Base-by-base conservation (phyloP, 2,113 vertebrate species). In the Stegastes partitus region DNA sequence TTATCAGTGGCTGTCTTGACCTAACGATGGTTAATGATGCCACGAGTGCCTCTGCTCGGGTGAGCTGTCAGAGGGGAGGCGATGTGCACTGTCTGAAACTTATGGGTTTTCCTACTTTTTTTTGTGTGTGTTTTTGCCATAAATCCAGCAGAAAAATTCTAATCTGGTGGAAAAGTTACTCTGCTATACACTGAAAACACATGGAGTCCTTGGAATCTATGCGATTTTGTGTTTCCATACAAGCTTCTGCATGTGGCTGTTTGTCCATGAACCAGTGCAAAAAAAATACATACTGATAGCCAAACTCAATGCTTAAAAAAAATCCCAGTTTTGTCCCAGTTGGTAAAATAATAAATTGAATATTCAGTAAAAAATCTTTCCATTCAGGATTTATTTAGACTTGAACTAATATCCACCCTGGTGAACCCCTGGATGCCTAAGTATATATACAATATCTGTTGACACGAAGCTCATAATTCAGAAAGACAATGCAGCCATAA, bases 1-100 rank as follows among this genome's bases (percentile, higher is more conserved):
- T 92, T 90, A 93, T 95, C 93, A 93, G 83, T 69, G 68, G 86
- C 88, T 90, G 86, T 92, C 91, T 69, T 63, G 81, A 77, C 82
- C 83, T 90, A 92, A 93, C 53, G 79, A 92, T 91, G 85, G 86
- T 89, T 90, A 92, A 93, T 80, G 89, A 92, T 85, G 82, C 31
- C 74, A 79, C 62, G 15, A 79, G 79, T 87, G 79, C 59, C 67
- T 62, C 5, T 31, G 67, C 58, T 16, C 11, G 74, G 68, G 81
- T 75, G 57, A 66, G 81, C 73, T 68, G 56, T 87, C 66, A 77
- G 68, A 75, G 49, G 42, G 51, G 25, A 61, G 65, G 4, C 54
- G 12, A 65, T 31, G 45, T 72, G 11, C 22, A n/a, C 11, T 16
- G 10, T 76, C 77, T 67, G 7, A 18, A 73, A 63, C 14, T 34